Percentiles rank a stretch among this genome's conserved stretches.
These are phyloP conservation scores for Margarornis squamiger DNA, from an alignment of 2,797 vertebrate species.

Conservation along the genomic window DNA sequence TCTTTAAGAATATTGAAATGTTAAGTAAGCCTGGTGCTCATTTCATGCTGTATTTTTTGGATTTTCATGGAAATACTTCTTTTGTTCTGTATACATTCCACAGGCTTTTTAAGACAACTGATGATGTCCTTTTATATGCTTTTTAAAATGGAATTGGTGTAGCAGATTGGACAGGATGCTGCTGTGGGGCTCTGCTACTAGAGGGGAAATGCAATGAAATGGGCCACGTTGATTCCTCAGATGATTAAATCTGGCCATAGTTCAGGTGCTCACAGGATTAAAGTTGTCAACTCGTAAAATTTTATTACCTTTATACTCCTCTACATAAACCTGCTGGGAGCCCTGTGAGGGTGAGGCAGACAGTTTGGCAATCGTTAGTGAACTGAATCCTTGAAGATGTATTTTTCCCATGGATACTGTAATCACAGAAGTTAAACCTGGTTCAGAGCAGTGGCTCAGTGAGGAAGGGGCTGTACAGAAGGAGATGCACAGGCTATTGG, in stretches of 20 bases:
- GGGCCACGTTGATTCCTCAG: neutral
- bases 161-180: neutral
- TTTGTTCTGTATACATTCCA: neutral
- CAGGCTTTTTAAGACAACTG: neutral
- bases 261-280: slow-evolving; percentile 24
- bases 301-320: neutral
- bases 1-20: neutral
- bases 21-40: neutral
- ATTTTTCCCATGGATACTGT: neutral
- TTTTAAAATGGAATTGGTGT: neutral
- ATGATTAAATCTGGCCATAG: neutral
- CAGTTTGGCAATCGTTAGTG: neutral
- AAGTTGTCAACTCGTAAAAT: neutral
- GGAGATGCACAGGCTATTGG: neutral
- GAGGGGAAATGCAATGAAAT: slow-evolving; percentile 2
- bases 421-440: neutral
- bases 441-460: neutral
- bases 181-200: neutral
- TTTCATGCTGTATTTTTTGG: neutral
- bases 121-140: neutral
- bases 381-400: neutral
- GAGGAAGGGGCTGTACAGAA: neutral
- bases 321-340: neutral
- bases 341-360: neutral
- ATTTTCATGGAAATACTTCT: neutral